Evolutionary conservation across 2,888 invertebrate species (phyloP).

Genomic region (Axea sp.): DNA sequence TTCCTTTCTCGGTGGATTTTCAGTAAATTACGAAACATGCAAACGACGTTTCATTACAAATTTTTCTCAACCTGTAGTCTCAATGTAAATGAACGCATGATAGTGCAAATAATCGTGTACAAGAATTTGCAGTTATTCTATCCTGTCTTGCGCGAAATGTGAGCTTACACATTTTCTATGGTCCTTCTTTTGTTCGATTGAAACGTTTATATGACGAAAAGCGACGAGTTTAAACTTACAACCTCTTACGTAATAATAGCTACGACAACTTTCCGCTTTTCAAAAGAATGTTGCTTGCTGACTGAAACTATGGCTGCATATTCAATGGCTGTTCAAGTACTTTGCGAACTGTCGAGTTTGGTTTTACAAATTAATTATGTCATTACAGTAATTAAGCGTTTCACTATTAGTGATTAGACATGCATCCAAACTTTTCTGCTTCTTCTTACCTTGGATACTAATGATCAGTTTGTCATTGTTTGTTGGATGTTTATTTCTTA

Average conservation of each 20-base stretch:
- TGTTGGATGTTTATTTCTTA: too few species aligned
- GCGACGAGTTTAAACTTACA: slow-evolving; percentile 16
- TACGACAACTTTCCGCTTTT: slow-evolving; percentile 21
- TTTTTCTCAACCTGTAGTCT: too few species aligned
- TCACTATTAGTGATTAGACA: too few species aligned
- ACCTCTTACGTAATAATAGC: slow-evolving; percentile 22
- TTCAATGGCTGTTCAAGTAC: slow-evolving; percentile 12
- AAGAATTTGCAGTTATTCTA: too few species aligned
- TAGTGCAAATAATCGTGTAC: too few species aligned
- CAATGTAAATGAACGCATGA: too few species aligned
- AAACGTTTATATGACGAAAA: slow-evolving; percentile 17
- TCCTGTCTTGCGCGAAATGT: background rate
- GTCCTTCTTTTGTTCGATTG: background rate
- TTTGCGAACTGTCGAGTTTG: slow-evolving; percentile 17
- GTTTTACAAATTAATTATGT: slow-evolving; percentile 22
- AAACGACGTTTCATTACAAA: too few species aligned
- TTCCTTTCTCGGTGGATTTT: background rate
- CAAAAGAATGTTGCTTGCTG: slow-evolving; percentile 15
- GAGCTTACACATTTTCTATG: background rate
- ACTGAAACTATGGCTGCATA: slow-evolving; percentile 12
- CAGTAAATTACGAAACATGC: background rate
- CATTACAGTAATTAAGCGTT: slow-evolving; percentile 9
- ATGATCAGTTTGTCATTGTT: too few species aligned
- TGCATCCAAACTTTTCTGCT: too few species aligned
- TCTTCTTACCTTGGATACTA: too few species aligned